Evolutionary conservation across 2,113 vertebrate genomes (phyloP).

Genomic region (Hippolais icterina): DNA sequence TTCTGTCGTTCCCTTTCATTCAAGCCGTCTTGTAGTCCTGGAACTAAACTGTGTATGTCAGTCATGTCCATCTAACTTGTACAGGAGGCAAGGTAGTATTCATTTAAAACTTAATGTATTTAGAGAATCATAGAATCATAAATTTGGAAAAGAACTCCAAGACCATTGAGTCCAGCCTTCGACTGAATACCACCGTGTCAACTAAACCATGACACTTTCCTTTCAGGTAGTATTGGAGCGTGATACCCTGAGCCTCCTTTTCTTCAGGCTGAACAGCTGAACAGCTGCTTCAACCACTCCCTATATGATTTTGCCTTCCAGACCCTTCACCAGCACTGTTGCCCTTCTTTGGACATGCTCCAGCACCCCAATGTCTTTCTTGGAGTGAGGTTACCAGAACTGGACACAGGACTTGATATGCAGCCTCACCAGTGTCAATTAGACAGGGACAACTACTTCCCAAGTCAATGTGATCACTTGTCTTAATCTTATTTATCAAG

Average conservation of each 20-base stretch:
- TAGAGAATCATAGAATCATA: not conserved
- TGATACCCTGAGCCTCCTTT: not conserved
- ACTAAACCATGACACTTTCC: not conserved
- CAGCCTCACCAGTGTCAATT: not conserved
- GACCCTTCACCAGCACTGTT: not conserved
- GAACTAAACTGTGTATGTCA: not conserved
- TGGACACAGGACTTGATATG: not conserved
- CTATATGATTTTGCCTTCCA: not conserved
- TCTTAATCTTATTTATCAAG: not conserved
- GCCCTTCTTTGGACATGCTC: not conserved
- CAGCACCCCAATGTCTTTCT: not conserved
- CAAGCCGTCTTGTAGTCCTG: not conserved
- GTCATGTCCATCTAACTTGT: not conserved
- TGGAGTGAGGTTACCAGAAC: not conserved
- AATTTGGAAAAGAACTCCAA: not conserved
- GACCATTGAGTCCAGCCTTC: fast-evolving
- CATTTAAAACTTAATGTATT: not conserved
- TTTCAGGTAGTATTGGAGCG: not conserved
- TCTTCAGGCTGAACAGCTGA: not conserved
- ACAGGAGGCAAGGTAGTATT: not conserved
- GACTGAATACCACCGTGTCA: not conserved
- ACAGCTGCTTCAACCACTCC: not conserved
- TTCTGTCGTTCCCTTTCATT: not conserved
- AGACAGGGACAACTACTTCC: not conserved
- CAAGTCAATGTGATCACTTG: not conserved